A percentile compares a stretch with the other conserved stretches of the same genome.
Evolutionary conservation across 2,888 invertebrate species (phyloP).

Genomic region (Drosophila infuscata): DNA sequence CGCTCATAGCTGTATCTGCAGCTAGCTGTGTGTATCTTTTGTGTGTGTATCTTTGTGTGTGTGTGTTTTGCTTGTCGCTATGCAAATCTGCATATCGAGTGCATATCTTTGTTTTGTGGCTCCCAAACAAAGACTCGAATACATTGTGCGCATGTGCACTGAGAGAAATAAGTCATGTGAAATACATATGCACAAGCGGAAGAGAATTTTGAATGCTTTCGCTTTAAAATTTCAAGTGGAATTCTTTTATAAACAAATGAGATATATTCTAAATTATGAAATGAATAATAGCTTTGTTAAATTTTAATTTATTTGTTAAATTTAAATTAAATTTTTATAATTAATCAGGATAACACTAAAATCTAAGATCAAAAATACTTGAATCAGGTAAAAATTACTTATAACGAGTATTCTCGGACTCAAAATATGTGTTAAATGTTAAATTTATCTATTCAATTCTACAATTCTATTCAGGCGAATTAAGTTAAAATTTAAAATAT

Average conservation of each 20-base stretch:
- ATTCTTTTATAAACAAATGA: neutral
- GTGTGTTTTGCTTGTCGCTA: slow-evolving; percentile 31
- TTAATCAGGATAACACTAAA: neutral
- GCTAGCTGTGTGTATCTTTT: slow-evolving; percentile 8
- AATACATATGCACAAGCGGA: neutral
- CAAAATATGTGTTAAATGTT: no score
- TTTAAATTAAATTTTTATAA: neutral
- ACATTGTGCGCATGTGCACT: slow-evolving; percentile 15
- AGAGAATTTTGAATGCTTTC: neutral
- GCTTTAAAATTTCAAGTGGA: neutral
- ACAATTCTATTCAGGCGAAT: neutral
- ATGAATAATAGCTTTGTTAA: no score
- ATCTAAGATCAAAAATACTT: neutral
- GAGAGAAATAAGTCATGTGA: neutral
- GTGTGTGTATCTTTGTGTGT: slow-evolving; percentile 19
- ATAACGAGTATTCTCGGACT: no score
- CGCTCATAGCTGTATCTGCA: slow-evolving; percentile 17
- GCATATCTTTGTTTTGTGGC: slow-evolving; percentile 58
- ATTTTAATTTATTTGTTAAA: neutral
- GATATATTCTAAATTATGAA: no score
- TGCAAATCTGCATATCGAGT: slow-evolving; percentile 73
- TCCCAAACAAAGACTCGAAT: slow-evolving; percentile 38
- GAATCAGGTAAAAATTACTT: neutral
- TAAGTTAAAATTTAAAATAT: neutral
- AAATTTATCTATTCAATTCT: no score